Base-by-base conservation (phyloP, 2,113 vertebrate species). In the Hystrix brachyura region DNA sequence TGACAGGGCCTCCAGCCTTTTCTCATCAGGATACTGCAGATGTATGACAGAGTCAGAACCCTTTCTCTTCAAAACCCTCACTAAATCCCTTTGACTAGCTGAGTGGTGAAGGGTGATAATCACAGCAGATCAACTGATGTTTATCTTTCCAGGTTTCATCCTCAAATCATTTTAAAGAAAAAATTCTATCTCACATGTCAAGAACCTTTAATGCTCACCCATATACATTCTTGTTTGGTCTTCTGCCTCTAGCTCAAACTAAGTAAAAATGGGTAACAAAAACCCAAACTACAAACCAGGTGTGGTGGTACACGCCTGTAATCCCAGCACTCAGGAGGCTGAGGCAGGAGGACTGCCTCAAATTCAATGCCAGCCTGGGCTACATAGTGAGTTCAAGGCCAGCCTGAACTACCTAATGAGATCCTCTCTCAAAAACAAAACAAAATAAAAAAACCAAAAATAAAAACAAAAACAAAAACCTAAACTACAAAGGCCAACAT, bases 1-100 rank as follows among this genome's bases (percentile, higher is more conserved):
- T 51, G 99, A 99, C 43, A 99, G 98, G 79, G 99, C 99, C 67
- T 99, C 98, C 91, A 99, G 99, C 97, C 99, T 99, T 67, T 98
- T 99, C 23, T 98, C 98, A 98, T 99, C 99, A 90, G 99, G 99
- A 98, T 98, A 99, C 99, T 99, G 98, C 17, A 94, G 90, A 97
- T 83, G 95, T 0, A 76, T 81, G 87, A 97, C 94, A 92, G 72
- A 59, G 94, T 98, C 90, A 98, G 97, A 94, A 88, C 3, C 64
- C 89, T 78, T 92, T 82, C 84, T 93, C 87, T 87, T 91, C 79
- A 95, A 29, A 59, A 29, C 62, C 87, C 91, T 93, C 85, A 46
- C 46, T 79, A 87, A 89, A 91, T 59, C 25, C 43, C 79, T 69
- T 8, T 86, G 34, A 86, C 78, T 53, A 94, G 83, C 7, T 80